Base-by-base conservation (phyloP, 2,888 invertebrate species). In the Cheiracanthium punctorium region DNA sequence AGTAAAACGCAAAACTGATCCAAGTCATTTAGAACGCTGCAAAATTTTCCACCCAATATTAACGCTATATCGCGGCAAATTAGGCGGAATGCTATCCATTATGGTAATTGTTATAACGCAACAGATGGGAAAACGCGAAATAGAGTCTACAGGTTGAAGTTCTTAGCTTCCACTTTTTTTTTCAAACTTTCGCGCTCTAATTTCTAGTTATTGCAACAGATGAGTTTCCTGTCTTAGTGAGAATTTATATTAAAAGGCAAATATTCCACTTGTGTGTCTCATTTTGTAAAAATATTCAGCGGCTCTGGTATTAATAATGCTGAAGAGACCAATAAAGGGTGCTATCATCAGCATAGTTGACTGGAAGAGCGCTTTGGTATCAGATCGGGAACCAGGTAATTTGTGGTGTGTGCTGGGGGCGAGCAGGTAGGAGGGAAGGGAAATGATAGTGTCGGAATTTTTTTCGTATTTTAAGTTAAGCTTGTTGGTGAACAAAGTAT, bases 71-170 rank as follows among this genome's bases (percentile, higher is more conserved):
- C 65, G 77, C 17, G 41, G 79, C 43, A 85, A 85, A 85, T 85
- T 73, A 85, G 74, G 69, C 84, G 72, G 79, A 72, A 76, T 72
- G 71, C 71, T 76, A 71, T 76, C 76, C 77, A 82, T 82, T 82
- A 77, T 77, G 77, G 82, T 82, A 82, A 77, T 76, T 82, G 82
- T 82, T 82, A 82, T 69, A 82, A 74, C 52, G 82, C 82, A 82
- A 82, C 82, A 82, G 82, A 82, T 82, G 82, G 33, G 52, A 74
- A 69, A 81, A 81, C 69, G 81, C 74, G 80, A 80, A 80, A 80
- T 80, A 80, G 72, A 80, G 80, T 73, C 72, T 33, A 65, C 72
- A 58, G 72, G 65, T 58, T 43, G 43, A 65, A 72, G 64, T n/a
- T 43, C 41, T 72, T 58, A 24, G 24, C 24, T 80, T 65, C 24